A percentile compares a stretch with the other conserved stretches of the same genome.
Conservation (phyloP, 2,113 vertebrate species). For the Ictidomys tridecemlineatus region DNA sequence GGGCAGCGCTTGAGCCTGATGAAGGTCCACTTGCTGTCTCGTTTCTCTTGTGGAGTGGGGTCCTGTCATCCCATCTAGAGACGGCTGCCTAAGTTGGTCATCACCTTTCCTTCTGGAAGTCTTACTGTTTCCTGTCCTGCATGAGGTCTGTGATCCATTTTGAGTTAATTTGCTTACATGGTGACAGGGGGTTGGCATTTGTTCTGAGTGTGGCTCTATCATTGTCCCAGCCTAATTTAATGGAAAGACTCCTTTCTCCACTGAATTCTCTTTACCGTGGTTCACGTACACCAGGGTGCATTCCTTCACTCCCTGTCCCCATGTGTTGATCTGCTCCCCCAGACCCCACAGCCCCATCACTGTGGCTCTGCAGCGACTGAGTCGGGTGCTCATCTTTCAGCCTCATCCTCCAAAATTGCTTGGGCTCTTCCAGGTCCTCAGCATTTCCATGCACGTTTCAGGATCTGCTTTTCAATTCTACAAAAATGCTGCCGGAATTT, state of each 20-base stretch:
- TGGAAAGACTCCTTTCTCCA: not conserved
- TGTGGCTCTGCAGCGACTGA: not conserved
- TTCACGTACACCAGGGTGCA: not conserved
- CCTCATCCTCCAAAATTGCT: not conserved
- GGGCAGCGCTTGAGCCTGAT: not conserved
- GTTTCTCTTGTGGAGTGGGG: not conserved
- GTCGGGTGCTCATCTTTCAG: not conserved
- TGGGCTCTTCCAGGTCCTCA: not conserved
- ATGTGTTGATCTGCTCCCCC: too few relatives aligned
- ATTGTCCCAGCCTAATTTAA: not conserved
- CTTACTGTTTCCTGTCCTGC: not conserved
- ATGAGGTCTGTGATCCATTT: not conserved
- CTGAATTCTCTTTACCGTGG: not conserved
- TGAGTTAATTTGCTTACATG: not conserved
- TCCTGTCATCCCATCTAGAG: not conserved
- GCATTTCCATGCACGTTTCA: not conserved
- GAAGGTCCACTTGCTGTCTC: too few relatives aligned
- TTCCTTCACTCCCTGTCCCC: not conserved
- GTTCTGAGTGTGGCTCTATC: too few relatives aligned
- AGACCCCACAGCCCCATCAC: not conserved
- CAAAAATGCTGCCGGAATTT: not conserved
- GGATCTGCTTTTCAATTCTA: not conserved
- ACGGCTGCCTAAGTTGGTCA: not conserved
- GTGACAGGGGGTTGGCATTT: not conserved
- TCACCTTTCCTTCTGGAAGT: not conserved